Percentiles rank a stretch among this genome's conserved stretches.
phyloP scores from a whole-genome alignment of 2,888 invertebrate species.

The Tupiocoris notatus region DNA sequence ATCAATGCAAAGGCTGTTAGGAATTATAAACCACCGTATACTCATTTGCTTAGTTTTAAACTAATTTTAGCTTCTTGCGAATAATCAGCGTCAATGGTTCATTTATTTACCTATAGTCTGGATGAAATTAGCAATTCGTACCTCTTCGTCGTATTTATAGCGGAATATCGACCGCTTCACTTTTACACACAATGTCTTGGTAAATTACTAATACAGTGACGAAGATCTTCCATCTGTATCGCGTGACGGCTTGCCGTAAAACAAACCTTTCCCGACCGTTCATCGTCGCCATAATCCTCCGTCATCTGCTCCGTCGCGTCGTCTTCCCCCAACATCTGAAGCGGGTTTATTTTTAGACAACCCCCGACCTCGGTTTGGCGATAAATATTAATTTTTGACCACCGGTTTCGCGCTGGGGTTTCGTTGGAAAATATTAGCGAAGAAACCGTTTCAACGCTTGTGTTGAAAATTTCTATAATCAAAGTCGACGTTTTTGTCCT shows the following conservation, averaged over 20 bases:
- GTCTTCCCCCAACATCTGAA: neutral
- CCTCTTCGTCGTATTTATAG: no score
- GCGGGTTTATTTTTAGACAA: constrained; percentile 9
- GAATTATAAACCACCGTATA: no score
- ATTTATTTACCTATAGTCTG: no score
- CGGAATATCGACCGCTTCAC: no score
- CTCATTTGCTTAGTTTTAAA: no score
- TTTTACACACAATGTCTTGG: no score
- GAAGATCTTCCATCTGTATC: no score
- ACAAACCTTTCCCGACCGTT: neutral
- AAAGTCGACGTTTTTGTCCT: neutral
- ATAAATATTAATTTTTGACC: constrained; percentile 30
- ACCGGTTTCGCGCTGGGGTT: neutral
- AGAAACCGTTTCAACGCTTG: neutral
- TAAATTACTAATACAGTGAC: no score
- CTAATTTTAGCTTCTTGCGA: no score
- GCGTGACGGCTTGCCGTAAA: neutral
- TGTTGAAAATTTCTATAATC: neutral
- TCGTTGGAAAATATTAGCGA: neutral
- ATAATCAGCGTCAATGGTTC: no score
- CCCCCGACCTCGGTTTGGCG: constrained; percentile 10
- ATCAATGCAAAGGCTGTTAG: no score
- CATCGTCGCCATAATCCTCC: neutral
- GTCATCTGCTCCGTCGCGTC: neutral
- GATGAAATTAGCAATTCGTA: no score